A percentile compares a stretch with the other conserved stretches of the same genome.
Conservation (phyloP, 2,113 vertebrate species). For the Oenanthe oenanthe region DNA sequence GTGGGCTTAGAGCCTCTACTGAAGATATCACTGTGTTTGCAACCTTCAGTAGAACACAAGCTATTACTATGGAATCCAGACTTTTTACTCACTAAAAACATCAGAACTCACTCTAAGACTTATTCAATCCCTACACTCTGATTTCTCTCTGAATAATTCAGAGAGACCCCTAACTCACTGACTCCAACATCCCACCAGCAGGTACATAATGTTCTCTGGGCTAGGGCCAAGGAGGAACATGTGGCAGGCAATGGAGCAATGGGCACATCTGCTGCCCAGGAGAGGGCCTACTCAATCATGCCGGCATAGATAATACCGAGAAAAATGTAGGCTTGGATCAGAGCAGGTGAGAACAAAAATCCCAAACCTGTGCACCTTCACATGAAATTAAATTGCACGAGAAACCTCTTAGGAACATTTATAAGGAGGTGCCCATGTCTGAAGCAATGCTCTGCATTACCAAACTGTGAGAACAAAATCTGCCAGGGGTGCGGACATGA, state of each 20-base stretch:
- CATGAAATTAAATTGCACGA: neutral
- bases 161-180: too few relatives aligned
- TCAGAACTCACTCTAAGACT: too few relatives aligned
- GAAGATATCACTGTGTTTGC: too few relatives aligned
- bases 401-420: neutral
- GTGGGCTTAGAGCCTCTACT: too few relatives aligned
- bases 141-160: too few relatives aligned
- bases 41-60: too few relatives aligned
- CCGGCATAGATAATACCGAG: neutral
- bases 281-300: neutral
- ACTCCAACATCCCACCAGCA: neutral
- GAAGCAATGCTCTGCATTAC: neutral
- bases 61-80: too few relatives aligned
- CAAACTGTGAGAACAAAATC: neutral
- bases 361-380: neutral
- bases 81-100: too few relatives aligned
- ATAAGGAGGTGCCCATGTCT: neutral
- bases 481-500: neutral
- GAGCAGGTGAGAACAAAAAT: neutral
- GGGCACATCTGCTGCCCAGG: neutral
- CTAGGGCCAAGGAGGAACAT: neutral
- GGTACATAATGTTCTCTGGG: slow-evolving; percentile 36
- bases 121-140: too few relatives aligned
- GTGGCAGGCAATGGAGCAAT: neutral
- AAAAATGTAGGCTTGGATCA: neutral